phyloP scores from a whole-genome alignment of 2,797 vertebrate genomes.

The Chrosomus eos region DNA sequence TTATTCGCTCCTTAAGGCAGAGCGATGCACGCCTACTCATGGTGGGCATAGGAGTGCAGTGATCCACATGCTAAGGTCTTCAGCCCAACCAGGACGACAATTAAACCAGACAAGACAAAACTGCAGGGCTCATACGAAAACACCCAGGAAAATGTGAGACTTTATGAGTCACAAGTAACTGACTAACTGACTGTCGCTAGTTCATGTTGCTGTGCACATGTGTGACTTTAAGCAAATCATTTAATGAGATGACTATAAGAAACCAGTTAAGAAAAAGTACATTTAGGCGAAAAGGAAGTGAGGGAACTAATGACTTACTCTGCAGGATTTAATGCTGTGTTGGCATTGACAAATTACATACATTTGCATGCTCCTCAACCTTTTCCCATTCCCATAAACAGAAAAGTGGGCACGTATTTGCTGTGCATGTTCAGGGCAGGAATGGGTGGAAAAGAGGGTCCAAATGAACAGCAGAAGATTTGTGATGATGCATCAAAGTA shows the following conservation, averaged over 20 bases:
- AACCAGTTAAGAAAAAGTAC: conserved; percentile 40
- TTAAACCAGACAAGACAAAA: conserved; percentile 47
- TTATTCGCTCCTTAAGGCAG: conserved; percentile 61
- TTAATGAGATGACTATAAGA: conserved; percentile 38
- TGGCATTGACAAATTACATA: conserved; percentile 51
- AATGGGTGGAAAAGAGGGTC: conserved; percentile 1
- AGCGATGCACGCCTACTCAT: conserved; percentile 46
- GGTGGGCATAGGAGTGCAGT: conserved; percentile 41
- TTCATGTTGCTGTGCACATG: background rate
- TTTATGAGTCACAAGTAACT: conserved; percentile 28
- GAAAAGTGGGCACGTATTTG: conserved; percentile 37
- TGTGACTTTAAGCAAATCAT: conserved; percentile 41
- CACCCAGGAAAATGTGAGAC: conserved; percentile 6
- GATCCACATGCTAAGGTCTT: conserved; percentile 51
- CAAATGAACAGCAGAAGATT: conserved; percentile 46
- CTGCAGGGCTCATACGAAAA: conserved; percentile 8
- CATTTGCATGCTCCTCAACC: conserved; percentile 45
- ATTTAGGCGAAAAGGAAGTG: conserved; percentile 35
- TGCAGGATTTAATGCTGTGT: conserved; percentile 39
- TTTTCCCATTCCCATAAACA: conserved; percentile 19
- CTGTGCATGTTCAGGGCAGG: background rate
- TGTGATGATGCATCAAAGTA: conserved; percentile 32
- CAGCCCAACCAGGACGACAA: conserved; percentile 40
- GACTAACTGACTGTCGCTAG: conserved; percentile 2
- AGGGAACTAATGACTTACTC: conserved; percentile 44